Evolutionary conservation across 2,888 invertebrate species (phyloP).

Genomic region (Noctua pronuba): DNA sequence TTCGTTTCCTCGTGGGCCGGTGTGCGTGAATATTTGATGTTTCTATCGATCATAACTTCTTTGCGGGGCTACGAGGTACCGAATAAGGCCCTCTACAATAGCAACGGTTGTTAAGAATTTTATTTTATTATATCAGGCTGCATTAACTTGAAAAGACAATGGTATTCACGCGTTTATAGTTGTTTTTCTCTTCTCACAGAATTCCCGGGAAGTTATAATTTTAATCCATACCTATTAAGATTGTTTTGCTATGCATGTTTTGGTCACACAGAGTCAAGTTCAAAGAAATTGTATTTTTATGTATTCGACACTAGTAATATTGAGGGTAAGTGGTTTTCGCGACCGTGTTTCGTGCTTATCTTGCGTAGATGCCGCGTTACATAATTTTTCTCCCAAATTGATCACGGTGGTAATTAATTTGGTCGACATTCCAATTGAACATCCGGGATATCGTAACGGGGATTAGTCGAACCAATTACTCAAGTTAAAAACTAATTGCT

Average conservation of each 20-base stretch:
- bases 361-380: neutral
- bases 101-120: constrained; percentile 26
- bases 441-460: neutral
- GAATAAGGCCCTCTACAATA: constrained; percentile 51
- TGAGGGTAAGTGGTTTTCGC: neutral
- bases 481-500: constrained; percentile 3
- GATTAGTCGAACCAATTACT: constrained; percentile 2
- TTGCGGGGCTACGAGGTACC: constrained; percentile 74
- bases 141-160: neutral
- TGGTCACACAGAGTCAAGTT: neutral
- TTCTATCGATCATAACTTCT: constrained; percentile 89
- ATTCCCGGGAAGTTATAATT: neutral
- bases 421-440: neutral
- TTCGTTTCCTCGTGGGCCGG: constrained; percentile 83
- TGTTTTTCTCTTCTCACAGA: neutral
- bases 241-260: neutral
- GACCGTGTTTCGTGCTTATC: neutral
- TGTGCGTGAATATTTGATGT: constrained; percentile 88
- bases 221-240: neutral
- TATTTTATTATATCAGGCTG: constrained; percentile 3
- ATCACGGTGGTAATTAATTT: constrained; percentile 24
- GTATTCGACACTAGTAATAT: neutral
- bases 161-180: neutral
- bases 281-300: neutral
- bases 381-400: constrained; percentile 16